Conservation (phyloP, 2,888 invertebrate species). For the Cheilosia impressa region DNA sequence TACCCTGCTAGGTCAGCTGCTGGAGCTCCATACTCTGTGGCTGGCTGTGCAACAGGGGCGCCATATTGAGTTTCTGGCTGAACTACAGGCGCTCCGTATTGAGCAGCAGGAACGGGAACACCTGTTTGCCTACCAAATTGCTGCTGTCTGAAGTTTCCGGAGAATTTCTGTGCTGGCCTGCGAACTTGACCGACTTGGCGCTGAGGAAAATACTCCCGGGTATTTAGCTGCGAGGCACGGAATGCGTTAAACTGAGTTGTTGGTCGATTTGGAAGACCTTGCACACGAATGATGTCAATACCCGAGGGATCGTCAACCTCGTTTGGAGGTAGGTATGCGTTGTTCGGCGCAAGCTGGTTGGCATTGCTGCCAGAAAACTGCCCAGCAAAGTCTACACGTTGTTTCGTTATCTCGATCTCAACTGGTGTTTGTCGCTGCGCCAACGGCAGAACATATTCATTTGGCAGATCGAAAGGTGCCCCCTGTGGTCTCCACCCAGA, state of each 20-base stretch:
- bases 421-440: slow-evolving; percentile 67
- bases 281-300: slow-evolving; percentile 55
- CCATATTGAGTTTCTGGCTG: slow-evolving; percentile 50
- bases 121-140: slow-evolving; percentile 23
- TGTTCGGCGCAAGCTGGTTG: slow-evolving; percentile 73
- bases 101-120: slow-evolving; percentile 20
- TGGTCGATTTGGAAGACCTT: slow-evolving; percentile 58
- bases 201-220: slow-evolving; percentile 35
- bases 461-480: slow-evolving; percentile 81
- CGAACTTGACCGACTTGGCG: slow-evolving; percentile 57
- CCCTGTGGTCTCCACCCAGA: slow-evolving; percentile 83
- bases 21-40: slow-evolving; percentile 50
- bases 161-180: slow-evolving; percentile 54
- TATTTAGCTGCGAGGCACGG: slow-evolving; percentile 35
- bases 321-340: slow-evolving; percentile 77
- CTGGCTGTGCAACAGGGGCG: slow-evolving; percentile 45
- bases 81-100: slow-evolving; percentile 38
- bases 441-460: slow-evolving; percentile 77
- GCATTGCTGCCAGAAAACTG: slow-evolving; percentile 68
- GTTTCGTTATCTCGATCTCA: slow-evolving; percentile 79
- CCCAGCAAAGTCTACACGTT: slow-evolving; percentile 80
- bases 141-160: slow-evolving; percentile 51
- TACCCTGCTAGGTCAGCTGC: slow-evolving; percentile 37
- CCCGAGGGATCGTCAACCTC: slow-evolving; percentile 37
- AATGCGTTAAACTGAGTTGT: slow-evolving; percentile 40